These are phyloP conservation scores for Mesoligia furuncula DNA, from an alignment of 2,888 invertebrate species.

Conservation along the genomic window DNA sequence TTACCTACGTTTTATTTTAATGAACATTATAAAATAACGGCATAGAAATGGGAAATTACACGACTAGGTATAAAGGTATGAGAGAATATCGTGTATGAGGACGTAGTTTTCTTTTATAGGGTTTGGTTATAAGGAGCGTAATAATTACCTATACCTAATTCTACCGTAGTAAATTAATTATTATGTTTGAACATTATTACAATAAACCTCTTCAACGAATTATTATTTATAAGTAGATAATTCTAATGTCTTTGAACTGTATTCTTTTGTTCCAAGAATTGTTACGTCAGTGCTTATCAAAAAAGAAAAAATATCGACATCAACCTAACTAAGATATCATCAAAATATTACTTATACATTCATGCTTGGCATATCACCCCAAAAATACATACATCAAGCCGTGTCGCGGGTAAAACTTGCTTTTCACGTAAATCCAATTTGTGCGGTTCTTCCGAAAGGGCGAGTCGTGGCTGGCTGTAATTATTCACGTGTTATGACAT, in stretches of 20 bases:
- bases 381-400: slow-evolving; percentile 80
- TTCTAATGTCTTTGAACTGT: slow-evolving; percentile 19
- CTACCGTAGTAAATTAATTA: neutral
- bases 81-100: slow-evolving; percentile 17
- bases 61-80: slow-evolving; percentile 15
- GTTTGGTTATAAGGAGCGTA: neutral
- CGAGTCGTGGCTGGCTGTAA: slow-evolving; percentile 88
- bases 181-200: neutral
- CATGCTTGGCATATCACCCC: slow-evolving; percentile 64
- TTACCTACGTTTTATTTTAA: slow-evolving; percentile 74
- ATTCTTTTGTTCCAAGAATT: slow-evolving; percentile 44
- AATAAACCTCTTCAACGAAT: slow-evolving; percentile 13
- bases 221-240: slow-evolving; percentile 13
- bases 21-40: slow-evolving; percentile 66
- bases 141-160: slow-evolving; percentile 4
- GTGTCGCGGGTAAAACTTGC: slow-evolving; percentile 83
- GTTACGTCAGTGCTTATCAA: slow-evolving; percentile 25
- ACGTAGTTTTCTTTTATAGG: slow-evolving; percentile 17
- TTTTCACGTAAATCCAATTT: slow-evolving; percentile 90
- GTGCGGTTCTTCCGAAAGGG: slow-evolving; percentile 87
- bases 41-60: slow-evolving; percentile 44
- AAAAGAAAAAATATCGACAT: slow-evolving; percentile 56
- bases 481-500: slow-evolving; percentile 91
- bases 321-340: slow-evolving; percentile 66
- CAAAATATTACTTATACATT: slow-evolving; percentile 63